Evolutionary conservation across 2,113 vertebrate genomes (phyloP).

Genomic region (Sceloporus tristichus): DNA sequence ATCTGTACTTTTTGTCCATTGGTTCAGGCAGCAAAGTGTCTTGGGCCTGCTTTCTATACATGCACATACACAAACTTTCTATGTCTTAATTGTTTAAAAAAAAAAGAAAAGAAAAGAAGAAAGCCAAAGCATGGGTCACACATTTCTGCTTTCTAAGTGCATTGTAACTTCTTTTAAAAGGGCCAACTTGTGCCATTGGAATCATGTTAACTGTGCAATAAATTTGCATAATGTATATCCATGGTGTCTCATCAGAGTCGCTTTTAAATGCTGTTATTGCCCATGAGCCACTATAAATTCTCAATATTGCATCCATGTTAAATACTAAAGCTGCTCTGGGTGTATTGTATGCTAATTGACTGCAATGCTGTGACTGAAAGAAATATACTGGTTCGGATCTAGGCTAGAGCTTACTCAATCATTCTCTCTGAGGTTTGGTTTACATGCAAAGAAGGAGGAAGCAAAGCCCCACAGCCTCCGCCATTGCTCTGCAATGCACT

Average conservation of each 20-base stretch:
- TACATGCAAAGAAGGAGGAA: too few relatives aligned
- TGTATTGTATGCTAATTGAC: constrained; percentile 49
- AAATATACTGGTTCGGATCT: constrained; percentile 25
- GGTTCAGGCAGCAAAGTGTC: too few relatives aligned
- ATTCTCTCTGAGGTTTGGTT: too few relatives aligned
- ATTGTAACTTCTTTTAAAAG: constrained; percentile 66
- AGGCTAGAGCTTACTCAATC: too few relatives aligned
- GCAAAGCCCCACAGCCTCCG: too few relatives aligned
- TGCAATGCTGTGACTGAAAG: constrained; percentile 41
- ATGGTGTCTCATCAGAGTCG: constrained; percentile 62
- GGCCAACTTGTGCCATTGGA: constrained; percentile 57
- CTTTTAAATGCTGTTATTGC: constrained; percentile 63
- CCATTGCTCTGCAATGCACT: too few relatives aligned
- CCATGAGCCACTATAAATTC: constrained; percentile 58
- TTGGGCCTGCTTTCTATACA: not conserved
- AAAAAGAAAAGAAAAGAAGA: too few relatives aligned
- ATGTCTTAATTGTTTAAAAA: constrained; percentile 10
- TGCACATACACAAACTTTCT: not conserved
- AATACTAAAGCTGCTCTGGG: constrained; percentile 56
- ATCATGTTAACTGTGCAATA: constrained; percentile 65
- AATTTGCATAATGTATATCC: constrained; percentile 66
- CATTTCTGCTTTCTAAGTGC: constrained; percentile 5
- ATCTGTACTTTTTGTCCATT: too few relatives aligned
- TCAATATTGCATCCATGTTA: constrained; percentile 49
- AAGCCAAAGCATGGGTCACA: not conserved